Base-by-base conservation (phyloP, 2,888 invertebrate genomes). In the Fissipunctia ypsillon region DNA sequence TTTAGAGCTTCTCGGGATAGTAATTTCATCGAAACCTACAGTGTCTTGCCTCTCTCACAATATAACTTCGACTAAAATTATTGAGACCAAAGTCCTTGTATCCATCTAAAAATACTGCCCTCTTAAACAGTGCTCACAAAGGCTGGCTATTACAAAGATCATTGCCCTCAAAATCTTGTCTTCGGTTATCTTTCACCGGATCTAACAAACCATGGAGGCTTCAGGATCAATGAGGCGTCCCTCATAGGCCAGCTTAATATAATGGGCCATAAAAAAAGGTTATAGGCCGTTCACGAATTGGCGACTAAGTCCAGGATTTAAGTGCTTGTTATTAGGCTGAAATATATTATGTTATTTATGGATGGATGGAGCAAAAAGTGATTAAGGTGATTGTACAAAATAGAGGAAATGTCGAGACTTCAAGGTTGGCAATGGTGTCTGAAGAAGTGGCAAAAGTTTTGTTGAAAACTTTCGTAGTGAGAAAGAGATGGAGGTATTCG, bases 211-310 rank as follows among this genome's bases (percentile, higher is more conserved):
- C 74, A 80, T 85, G 65, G 81, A 65, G 35, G 61, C 70, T 81
- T 74, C 54, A 65, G 66, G 63, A 73, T 67, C 85, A 86, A 85
- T 84, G 86, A 84, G 76, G 77, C 84, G 82, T 70, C 69, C 14
- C 68, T 80, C 76, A 80, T 84, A 73, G 81, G 59, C 78, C 43
- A 77, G 84, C 84, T 85, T 86, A 81, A 85, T 81, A 85, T 82
- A 85, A 85, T 85, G 84, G 85, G 22, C 82, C 45, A 84, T 85
- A 85, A 85, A 85, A 84, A 86, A 86, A 79, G 80, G 82, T 78
- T 79, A 73, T 77, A 81, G 63, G 61, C 61, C 75, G 43, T 86
- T 85, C 65, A 82, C 84, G 86, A 84, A 85, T 85, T 85, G 84
- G 79, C 84, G 60, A 76, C 73, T 74, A 61, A 76, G 64, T 71